Evolutionary conservation across 2,113 vertebrate species (phyloP).

Genomic region (Peromyscus californicus): DNA sequence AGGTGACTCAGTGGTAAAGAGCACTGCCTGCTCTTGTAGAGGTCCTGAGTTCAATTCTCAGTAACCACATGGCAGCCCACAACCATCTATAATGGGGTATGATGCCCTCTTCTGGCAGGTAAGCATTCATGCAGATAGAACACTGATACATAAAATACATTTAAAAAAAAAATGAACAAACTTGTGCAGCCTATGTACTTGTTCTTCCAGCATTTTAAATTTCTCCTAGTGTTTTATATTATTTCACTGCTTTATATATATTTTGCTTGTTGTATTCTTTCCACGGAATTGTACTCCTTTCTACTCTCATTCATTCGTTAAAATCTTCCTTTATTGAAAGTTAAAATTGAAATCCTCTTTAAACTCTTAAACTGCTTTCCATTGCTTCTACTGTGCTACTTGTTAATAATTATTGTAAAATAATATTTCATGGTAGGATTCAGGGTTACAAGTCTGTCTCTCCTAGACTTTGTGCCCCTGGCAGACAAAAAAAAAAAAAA

Average conservation of each 20-base stretch:
- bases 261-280: constrained; percentile 4
- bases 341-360: not conserved
- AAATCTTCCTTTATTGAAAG: not conserved
- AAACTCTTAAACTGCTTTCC: not conserved
- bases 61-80: too few relatives aligned
- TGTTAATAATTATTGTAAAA: not conserved
- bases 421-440: not conserved
- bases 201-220: not conserved
- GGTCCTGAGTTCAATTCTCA: too few relatives aligned
- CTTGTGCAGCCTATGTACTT: not conserved
- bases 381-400: not conserved
- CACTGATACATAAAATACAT: too few relatives aligned
- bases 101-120: too few relatives aligned
- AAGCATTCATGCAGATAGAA: too few relatives aligned
- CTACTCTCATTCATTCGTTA: accelerated
- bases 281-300: not conserved
- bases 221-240: not conserved
- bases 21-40: too few relatives aligned
- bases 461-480: constrained; percentile 14
- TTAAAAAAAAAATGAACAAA: too few relatives aligned
- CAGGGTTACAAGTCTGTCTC: not conserved
- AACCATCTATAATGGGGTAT: too few relatives aligned
- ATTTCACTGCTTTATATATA: not conserved
- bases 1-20: too few relatives aligned
- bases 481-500: constrained; percentile 11